phyloP scores from a whole-genome alignment of 2,113 vertebrate species.

The Nanorana parkeri region DNA sequence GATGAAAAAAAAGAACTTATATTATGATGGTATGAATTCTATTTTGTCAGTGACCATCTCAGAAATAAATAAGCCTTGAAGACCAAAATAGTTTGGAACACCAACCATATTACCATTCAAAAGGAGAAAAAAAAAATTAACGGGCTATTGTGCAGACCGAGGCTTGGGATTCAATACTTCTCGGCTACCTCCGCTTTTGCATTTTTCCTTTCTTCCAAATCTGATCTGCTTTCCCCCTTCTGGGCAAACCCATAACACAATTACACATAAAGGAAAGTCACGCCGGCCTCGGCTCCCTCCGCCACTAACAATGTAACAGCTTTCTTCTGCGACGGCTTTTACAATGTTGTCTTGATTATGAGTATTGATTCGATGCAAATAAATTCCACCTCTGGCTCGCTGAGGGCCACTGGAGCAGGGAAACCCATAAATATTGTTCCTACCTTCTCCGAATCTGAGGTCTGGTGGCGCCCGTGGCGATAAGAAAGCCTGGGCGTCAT shows the following conservation, averaged over 20 bases:
- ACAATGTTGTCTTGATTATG: conserved; percentile 56
- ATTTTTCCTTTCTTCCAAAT: conserved; percentile 16
- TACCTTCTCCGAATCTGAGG: conserved; percentile 9
- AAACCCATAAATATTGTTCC: conserved; percentile 48
- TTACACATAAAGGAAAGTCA: conserved; percentile 23
- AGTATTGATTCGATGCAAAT: conserved; percentile 52
- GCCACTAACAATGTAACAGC: conserved; percentile 27
- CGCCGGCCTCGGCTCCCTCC: background rate
- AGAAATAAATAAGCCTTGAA: too few species aligned
- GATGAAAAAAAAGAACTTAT: too few species aligned
- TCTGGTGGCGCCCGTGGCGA: conserved; percentile 7
- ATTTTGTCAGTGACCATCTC: too few species aligned
- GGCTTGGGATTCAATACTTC: background rate
- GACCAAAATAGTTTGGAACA: too few species aligned
- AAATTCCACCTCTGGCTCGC: conserved; percentile 47
- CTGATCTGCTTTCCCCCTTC: conserved; percentile 43
- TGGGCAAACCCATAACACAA: conserved; percentile 45
- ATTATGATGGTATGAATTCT: too few species aligned
- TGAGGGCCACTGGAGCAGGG: conserved; percentile 27
- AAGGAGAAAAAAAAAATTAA: too few species aligned
- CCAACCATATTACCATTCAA: too few species aligned
- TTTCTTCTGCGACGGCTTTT: conserved; percentile 36
- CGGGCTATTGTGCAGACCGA: too few species aligned
- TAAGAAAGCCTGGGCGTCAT: background rate
- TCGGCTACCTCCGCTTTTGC: background rate